phyloP scores from a whole-genome alignment of 2,888 invertebrate species.

The Meteorus cinctellus region DNA sequence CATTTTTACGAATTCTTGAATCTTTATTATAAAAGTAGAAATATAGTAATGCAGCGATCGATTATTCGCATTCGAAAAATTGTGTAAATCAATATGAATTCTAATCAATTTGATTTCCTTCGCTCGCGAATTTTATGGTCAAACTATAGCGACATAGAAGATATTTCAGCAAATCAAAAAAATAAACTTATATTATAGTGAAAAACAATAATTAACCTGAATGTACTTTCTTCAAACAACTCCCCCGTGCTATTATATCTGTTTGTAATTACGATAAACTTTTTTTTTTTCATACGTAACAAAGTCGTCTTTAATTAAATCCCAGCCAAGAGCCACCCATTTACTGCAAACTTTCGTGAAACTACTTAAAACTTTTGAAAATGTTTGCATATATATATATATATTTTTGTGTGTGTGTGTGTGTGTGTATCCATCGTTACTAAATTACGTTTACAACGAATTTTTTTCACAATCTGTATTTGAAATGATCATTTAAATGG shows the following conservation, averaged over 20 bases:
- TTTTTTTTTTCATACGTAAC: neutral
- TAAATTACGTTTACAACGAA: neutral
- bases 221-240: neutral
- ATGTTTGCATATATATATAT: neutral
- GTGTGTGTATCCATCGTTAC: neutral
- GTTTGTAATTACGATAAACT: neutral
- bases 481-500: neutral
- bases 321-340: neutral
- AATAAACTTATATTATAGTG: neutral
- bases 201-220: neutral
- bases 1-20: too few relatives aligned
- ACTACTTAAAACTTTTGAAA: conserved; percentile 15
- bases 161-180: too few relatives aligned
- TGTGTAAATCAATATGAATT: too few relatives aligned
- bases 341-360: conserved; percentile 4
- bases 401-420: neutral
- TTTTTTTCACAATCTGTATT: neutral
- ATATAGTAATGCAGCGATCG: too few relatives aligned
- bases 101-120: too few relatives aligned
- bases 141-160: too few relatives aligned
- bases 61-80: too few relatives aligned
- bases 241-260: too few relatives aligned
- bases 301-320: conserved; percentile 14
- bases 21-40: too few relatives aligned
- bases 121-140: too few relatives aligned